These are phyloP conservation scores for Meloe dianella DNA, from an alignment of 2,888 invertebrate species.

Conservation along the genomic window DNA sequence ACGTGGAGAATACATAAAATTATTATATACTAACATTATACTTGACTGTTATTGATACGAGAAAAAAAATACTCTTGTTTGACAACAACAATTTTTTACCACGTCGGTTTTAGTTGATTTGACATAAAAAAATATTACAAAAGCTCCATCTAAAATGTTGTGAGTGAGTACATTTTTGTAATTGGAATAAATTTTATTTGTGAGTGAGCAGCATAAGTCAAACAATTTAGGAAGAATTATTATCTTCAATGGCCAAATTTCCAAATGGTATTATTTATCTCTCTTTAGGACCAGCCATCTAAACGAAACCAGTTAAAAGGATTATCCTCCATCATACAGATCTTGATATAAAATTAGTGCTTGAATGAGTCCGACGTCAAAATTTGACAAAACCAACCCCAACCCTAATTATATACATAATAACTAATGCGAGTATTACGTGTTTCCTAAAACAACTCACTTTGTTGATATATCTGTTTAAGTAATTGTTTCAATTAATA, in stretches of 20 bases:
- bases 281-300: neutral
- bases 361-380: conserved; percentile 27
- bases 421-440: conserved; percentile 13
- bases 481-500: conserved; percentile 31
- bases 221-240: neutral
- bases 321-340: conserved; percentile 26
- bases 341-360: conserved; percentile 25
- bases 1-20: neutral
- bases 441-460: neutral
- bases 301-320: conserved; percentile 22
- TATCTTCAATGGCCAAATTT: neutral
- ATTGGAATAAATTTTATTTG: neutral
- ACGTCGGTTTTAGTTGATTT: too few relatives aligned
- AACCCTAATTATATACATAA: conserved; percentile 32
- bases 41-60: neutral
- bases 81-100: neutral
- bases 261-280: neutral
- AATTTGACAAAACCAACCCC: conserved; percentile 34
- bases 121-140: neutral
- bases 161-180: neutral
- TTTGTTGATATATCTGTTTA: conserved; percentile 24
- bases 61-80: neutral
- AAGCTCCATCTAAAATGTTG: neutral
- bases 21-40: neutral
- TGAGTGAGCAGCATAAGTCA: neutral